A percentile compares a stretch with the other conserved stretches of the same genome.
Evolutionary conservation across 2,113 vertebrate species (phyloP).

Genomic region (Mustela lutreola): DNA sequence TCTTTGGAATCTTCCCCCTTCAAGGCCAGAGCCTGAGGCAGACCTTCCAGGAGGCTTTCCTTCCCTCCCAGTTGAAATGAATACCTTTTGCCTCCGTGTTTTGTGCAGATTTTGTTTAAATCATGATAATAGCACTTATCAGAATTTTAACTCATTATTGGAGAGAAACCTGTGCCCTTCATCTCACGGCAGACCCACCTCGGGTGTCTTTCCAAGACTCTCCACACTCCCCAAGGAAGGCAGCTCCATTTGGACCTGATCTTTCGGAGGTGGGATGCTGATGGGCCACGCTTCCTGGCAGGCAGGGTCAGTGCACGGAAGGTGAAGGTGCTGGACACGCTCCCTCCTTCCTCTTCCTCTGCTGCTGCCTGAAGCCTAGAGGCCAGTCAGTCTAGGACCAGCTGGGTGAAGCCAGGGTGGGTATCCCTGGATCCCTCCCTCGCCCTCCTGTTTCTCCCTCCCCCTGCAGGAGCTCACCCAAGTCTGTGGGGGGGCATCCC

Average conservation of each 20-base stretch:
- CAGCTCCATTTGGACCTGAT: no score
- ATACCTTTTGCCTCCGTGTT: neutral
- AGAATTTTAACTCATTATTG: neutral
- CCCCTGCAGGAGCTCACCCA: neutral
- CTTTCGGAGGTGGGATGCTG: neutral
- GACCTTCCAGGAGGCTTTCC: neutral
- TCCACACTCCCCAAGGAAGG: neutral
- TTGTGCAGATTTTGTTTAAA: neutral
- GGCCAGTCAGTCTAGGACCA: neutral
- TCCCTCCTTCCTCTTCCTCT: neutral
- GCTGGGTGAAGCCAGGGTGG: neutral
- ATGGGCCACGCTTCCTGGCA: fast-evolving
- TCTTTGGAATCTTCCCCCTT: neutral
- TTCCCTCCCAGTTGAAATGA: neutral
- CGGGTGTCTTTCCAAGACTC: neutral
- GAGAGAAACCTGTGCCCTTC: neutral
- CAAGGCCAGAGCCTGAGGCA: neutral
- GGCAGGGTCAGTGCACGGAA: neutral
- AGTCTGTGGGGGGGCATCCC: fast-evolving
- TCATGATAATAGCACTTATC: neutral
- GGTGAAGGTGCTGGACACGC: neutral
- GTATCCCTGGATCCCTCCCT: neutral
- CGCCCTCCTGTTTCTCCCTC: fast-evolving
- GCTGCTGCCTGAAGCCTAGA: neutral
- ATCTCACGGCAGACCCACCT: neutral